Evolutionary conservation across 92 coral and sea anemone genomes (phyloP), one percentile per base, ranked within the genome.

Genomic region (Pocillopora grandis): DNA sequence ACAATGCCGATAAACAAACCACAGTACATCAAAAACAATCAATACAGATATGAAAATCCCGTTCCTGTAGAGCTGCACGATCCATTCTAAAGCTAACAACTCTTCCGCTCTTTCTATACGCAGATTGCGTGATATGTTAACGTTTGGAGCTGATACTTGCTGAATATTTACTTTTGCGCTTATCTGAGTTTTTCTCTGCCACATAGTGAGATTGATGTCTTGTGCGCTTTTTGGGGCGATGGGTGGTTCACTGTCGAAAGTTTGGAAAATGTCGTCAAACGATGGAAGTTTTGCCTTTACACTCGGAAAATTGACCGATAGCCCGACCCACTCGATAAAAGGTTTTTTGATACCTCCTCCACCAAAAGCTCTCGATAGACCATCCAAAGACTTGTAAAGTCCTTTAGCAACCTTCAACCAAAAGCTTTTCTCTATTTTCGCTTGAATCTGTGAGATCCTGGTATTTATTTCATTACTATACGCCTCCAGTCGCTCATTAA

Each of bases 1-100:
- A 80, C 91, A 68, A 66, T 93, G 92, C 71, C 97, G 88, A 71
- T 82, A 93, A 33, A 90, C 87, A 73, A 93, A 93, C 97, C 97
- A 93, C 82, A 86, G 70, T 36, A 89, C n/a, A 19, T 93, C 94
- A 36, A 93, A 81, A n/a, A 91, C 76, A 21, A 93, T 52, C 57
- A 93, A 86, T 75, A 90, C 63, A 20, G 84, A 86, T 5, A 92
- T 86, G 66, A 93, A 84, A 31, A 93, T 87, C 8, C 97, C 97
- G 20, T 89, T 89, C 37, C 58, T 67, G 75, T 83, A 76, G 63
- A 90, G 21, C 72, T 83, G 59, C 36, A 88, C 88, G 12, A 92
- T 72, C 96, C 96, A 92, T 19, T 93, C 97, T 60, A 93, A 78
- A 36, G 87, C 94, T 10, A 93, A 79, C 36, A 93, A 91, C 18